Conservation (phyloP, 1,140 invertebrate species). For the Drosophila micromelanica region DNA sequence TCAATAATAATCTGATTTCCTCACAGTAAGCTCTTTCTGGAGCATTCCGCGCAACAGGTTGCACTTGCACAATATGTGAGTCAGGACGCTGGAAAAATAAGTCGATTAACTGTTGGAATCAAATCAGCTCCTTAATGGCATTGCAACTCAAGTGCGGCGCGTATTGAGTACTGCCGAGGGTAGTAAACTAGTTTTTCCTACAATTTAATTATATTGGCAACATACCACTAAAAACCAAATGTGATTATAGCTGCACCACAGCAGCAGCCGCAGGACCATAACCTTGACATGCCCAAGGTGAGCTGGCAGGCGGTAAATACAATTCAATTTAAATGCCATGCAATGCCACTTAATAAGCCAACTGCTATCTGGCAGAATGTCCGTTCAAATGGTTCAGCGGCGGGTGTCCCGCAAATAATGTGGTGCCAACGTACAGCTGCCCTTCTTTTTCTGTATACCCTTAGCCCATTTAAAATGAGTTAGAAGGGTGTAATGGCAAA, state of each 20-base stretch:
- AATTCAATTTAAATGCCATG: slow-evolving; percentile 44
- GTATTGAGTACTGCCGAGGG: slow-evolving; percentile 12
- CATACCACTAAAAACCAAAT: slow-evolving; percentile 36
- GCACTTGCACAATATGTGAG: slow-evolving; percentile 4
- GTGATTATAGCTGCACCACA: slow-evolving; percentile 18
- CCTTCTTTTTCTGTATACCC: slow-evolving; percentile 2
- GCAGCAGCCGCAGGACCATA: background rate
- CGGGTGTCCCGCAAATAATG: background rate
- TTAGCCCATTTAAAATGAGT: no score
- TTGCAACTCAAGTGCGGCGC: slow-evolving; percentile 10
- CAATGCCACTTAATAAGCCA: slow-evolving; percentile 19
- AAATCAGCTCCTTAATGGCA: slow-evolving; percentile 30
- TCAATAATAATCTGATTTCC: slow-evolving; percentile 50
- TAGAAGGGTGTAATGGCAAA: no score
- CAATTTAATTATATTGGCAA: slow-evolving; percentile 41
- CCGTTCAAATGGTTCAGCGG: background rate
- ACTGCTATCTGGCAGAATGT: background rate
- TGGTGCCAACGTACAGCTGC: slow-evolving; percentile 1
- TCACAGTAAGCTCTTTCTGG: slow-evolving; percentile 7
- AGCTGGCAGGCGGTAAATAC: slow-evolving; percentile 30
- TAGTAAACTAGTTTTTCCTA: slow-evolving; percentile 20
- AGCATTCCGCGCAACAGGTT: slow-evolving; percentile 10
- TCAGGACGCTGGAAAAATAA: slow-evolving; percentile 8
- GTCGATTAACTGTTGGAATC: slow-evolving; percentile 38
- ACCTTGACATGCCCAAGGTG: slow-evolving; percentile 23